A percentile compares a stretch with the other conserved stretches of the same genome.
These are phyloP conservation scores for Lasioglossum zephyrum DNA, from an alignment of 2,888 invertebrate species.

Conservation along the genomic window DNA sequence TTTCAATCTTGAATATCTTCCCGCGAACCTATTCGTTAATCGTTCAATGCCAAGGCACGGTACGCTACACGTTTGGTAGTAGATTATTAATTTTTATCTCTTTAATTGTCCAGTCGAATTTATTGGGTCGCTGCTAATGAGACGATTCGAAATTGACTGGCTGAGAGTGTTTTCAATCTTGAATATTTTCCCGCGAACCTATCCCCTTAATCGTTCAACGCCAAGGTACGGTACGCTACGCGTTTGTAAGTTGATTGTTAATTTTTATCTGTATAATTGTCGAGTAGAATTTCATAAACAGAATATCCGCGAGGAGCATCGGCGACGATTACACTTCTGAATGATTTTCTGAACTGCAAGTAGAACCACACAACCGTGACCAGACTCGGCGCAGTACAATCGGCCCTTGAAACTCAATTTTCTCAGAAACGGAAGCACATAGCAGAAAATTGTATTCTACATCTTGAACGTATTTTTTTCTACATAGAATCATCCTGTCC, in stretches of 20 bases:
- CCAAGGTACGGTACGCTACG: too few species aligned
- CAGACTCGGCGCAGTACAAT: not conserved
- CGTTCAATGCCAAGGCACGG: too few species aligned
- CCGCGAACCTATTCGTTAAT: not conserved
- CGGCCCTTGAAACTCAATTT: not conserved
- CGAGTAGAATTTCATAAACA: not conserved
- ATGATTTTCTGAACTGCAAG: not conserved
- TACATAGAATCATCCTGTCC: not conserved
- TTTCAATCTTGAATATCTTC: constrained; percentile 39
- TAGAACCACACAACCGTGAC: not conserved
- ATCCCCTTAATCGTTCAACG: not conserved
- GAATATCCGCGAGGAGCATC: not conserved
- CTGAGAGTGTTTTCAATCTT: constrained; percentile 26
- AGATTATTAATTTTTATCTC: not conserved
- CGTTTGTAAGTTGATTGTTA: not conserved
- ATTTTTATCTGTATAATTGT: not conserved
- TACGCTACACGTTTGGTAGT: not conserved
- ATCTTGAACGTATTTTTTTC: not conserved
- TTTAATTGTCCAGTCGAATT: too few species aligned
- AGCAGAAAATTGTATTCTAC: not conserved
- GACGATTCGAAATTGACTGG: constrained; percentile 14
- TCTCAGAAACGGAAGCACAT: not conserved
- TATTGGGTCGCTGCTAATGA: constrained; percentile 29
- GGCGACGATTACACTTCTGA: not conserved
- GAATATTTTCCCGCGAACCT: constrained; percentile 22